A percentile compares a stretch with the other conserved stretches of the same genome.
Evolutionary conservation across 2,113 vertebrate species (phyloP).

Genomic region (Colinus virginianus): DNA sequence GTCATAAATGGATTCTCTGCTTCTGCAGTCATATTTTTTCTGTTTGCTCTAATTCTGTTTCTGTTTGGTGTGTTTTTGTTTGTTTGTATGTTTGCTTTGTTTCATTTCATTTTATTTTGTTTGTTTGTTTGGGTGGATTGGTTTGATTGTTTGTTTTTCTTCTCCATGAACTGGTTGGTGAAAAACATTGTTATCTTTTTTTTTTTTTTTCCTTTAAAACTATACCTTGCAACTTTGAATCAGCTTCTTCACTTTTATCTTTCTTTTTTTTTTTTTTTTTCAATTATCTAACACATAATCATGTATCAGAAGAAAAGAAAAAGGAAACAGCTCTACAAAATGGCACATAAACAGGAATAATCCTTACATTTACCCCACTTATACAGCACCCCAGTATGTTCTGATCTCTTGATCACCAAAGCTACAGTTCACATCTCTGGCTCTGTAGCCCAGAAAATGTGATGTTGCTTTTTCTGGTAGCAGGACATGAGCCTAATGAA

Average conservation of each 20-base stretch:
- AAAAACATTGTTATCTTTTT: rapidly evolving
- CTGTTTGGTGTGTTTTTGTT: not conserved
- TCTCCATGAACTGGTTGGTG: rapidly evolving
- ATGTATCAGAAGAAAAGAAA: not conserved
- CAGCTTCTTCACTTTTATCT: not conserved
- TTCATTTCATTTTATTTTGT: not conserved
- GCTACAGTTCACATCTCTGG: rapidly evolving
- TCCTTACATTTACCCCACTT: not conserved
- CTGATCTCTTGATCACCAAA: not conserved
- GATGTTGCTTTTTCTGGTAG: not conserved
- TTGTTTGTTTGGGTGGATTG: rapidly evolving
- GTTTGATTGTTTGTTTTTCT: not conserved
- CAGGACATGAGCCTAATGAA: not conserved
- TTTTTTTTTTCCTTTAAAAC: not conserved
- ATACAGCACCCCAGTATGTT: not conserved
- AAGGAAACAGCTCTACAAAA: not conserved
- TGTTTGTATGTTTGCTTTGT: not conserved
- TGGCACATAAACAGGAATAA: not conserved
- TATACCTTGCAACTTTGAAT: not conserved
- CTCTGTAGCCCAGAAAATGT: not conserved
- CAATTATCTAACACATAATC: not conserved
- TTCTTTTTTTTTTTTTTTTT: not conserved
- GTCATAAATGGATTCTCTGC: rapidly evolving
- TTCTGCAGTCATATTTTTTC: rapidly evolving
- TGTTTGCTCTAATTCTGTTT: not conserved